These are phyloP conservation scores for Setipinna tenuifilis DNA, from an alignment of 2,797 vertebrate genomes.

Conservation along the genomic window DNA sequence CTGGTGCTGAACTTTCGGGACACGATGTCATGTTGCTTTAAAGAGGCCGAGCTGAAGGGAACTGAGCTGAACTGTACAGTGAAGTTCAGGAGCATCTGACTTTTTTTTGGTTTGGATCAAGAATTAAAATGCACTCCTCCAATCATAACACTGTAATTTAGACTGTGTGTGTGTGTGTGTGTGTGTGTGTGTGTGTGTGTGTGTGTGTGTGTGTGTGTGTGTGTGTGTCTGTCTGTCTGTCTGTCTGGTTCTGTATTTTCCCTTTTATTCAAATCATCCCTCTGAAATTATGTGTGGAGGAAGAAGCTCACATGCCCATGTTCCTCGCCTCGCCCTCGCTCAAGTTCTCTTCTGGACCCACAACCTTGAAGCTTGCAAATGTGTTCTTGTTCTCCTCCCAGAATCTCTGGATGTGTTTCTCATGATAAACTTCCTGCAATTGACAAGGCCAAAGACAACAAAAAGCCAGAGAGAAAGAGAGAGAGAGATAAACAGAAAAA, in stretches of 20 bases:
- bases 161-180: not conserved
- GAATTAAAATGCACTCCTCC: not conserved
- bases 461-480: conserved; percentile 45
- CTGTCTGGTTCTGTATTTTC: conserved; percentile 10
- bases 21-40: not conserved
- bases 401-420: conserved; percentile 94
- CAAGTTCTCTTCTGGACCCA: conserved; percentile 94
- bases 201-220: not conserved
- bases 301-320: conserved; percentile 91
- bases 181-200: not conserved
- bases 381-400: conserved; percentile 87
- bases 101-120: not conserved
- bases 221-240: not conserved
- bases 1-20: not conserved
- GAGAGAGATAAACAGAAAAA: not conserved
- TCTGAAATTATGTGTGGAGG: conserved; percentile 35
- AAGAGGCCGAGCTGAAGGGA: not conserved
- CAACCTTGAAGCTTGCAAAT: conserved; percentile 88
- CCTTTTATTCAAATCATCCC: not conserved
- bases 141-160: conserved; percentile 15
- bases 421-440: conserved; percentile 95
- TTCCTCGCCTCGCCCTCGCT: conserved; percentile 96
- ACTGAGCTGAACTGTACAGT: not conserved
- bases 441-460: conserved; percentile 14
- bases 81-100: not conserved